A percentile compares a stretch with the other conserved stretches of the same genome.
phyloP scores from a whole-genome alignment of 2,888 invertebrate genomes.

The Maniola hyperantus region DNA sequence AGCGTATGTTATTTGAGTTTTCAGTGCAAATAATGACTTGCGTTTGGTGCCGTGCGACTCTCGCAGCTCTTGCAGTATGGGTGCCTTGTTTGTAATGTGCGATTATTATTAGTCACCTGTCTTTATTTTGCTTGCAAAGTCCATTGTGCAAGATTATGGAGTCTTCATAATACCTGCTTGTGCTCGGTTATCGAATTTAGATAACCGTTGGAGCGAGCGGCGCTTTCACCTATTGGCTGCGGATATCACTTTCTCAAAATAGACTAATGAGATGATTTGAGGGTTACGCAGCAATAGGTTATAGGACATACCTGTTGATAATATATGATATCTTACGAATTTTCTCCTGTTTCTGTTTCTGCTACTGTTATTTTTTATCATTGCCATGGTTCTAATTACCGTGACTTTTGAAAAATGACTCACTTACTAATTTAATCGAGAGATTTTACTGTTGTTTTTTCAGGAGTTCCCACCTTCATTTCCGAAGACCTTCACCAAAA shows the following conservation, averaged over 20 bases:
- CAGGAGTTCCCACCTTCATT: not conserved
- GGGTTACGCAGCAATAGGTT: constrained; percentile 58
- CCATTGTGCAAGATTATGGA: constrained; percentile 27
- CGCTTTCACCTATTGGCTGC: constrained; percentile 72
- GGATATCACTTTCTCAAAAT: constrained; percentile 71
- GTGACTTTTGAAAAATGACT: no score
- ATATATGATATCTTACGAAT: no score
- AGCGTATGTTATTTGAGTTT: no score
- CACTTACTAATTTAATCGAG: not conserved
- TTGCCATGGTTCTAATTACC: no score
- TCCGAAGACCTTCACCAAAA: not conserved
- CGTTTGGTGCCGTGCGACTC: not conserved
- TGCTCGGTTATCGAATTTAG: constrained; percentile 64
- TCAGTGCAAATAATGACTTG: no score
- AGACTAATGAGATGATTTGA: constrained; percentile 60
- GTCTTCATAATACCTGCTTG: constrained; percentile 35
- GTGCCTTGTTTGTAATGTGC: not conserved
- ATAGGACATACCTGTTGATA: no score
- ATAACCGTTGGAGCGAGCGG: constrained; percentile 62
- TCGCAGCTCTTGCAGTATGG: not conserved
- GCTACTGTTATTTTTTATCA: no score
- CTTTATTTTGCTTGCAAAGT: constrained; percentile 10
- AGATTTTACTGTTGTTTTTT: not conserved
- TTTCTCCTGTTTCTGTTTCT: no score
- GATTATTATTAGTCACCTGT: constrained; percentile 4